Conservation (phyloP, 2,113 vertebrate species). For the Clinocottus analis region DNA sequence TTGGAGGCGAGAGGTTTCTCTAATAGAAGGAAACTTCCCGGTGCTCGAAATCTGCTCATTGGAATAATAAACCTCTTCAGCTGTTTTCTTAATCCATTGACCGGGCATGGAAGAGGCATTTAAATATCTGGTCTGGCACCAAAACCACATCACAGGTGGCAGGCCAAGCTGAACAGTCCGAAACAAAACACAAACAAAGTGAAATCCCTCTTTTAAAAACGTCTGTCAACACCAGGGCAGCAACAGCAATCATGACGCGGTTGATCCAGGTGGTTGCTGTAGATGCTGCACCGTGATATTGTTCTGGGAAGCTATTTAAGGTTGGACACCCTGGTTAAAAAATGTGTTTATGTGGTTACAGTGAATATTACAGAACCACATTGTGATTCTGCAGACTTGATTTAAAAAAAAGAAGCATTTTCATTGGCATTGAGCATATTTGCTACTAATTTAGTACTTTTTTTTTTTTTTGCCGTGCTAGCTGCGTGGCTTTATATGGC, state of each 20-base stretch:
- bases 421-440: neutral
- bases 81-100: conserved; percentile 54
- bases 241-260: conserved; percentile 22
- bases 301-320: conserved; percentile 36
- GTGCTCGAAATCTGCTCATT: conserved; percentile 60
- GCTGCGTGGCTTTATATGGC: neutral
- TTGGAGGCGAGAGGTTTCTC: conserved; percentile 63
- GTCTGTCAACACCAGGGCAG: conserved; percentile 17
- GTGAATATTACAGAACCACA: conserved; percentile 16
- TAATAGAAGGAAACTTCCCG: conserved; percentile 65
- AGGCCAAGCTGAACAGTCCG: conserved; percentile 4
- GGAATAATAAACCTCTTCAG: conserved; percentile 63
- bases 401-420: neutral
- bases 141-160: conserved; percentile 65
- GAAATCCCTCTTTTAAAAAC: conserved; percentile 28
- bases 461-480: neutral
- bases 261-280: conserved; percentile 56
- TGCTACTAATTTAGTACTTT: too few relatives aligned
- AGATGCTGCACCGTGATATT: conserved; percentile 15
- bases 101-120: conserved; percentile 42
- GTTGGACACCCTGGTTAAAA: conserved; percentile 4
- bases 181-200: conserved; percentile 52
- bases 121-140: conserved; percentile 23
- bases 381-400: neutral
- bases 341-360: conserved; percentile 13